Conservation (phyloP, 2,113 vertebrate species). For the Macrotus californicus region DNA sequence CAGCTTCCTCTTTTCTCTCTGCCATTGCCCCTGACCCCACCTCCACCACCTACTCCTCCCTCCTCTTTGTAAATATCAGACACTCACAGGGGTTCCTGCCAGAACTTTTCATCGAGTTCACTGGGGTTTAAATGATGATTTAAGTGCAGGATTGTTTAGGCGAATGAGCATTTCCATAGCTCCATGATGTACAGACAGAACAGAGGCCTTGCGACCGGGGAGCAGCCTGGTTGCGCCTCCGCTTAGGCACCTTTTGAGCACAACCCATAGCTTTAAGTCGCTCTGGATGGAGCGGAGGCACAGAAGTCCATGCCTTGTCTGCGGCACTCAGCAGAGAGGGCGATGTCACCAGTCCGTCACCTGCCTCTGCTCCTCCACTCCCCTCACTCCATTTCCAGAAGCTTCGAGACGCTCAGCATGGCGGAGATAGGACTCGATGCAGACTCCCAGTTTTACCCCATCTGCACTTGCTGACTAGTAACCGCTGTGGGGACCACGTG, state of each 20-base stretch:
- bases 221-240: background rate
- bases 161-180: background rate
- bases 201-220: fast-evolving
- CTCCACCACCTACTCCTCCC: background rate
- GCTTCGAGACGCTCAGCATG: background rate
- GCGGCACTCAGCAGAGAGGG: background rate
- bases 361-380: fast-evolving
- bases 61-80: background rate
- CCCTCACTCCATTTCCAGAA: background rate
- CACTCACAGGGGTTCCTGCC: background rate
- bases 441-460: background rate
- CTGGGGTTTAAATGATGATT: background rate
- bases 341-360: fast-evolving
- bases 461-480: background rate
- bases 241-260: background rate
- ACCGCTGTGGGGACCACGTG: background rate
- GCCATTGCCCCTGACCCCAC: background rate
- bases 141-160: background rate
- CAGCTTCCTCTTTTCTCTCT: background rate
- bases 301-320: too few relatives aligned
- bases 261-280: background rate
- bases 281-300: background rate
- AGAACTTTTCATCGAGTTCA: background rate
- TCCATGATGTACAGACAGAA: background rate
- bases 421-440: fast-evolving